A percentile compares a stretch with the other conserved stretches of the same genome.
Conservation (phyloP, 2,888 invertebrate species). For the Eurytoma adleriae region DNA sequence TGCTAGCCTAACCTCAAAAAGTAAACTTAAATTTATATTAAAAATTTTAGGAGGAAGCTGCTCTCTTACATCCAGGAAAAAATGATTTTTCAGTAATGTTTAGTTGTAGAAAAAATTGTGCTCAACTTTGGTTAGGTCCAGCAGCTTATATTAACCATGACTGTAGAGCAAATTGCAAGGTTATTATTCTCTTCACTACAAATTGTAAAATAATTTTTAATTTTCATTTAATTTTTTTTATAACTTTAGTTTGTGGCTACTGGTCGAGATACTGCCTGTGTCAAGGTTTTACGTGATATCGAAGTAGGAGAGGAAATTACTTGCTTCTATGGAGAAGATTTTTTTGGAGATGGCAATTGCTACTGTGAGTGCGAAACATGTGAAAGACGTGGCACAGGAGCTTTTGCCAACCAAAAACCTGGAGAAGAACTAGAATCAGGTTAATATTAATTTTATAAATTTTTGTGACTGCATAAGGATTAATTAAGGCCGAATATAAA, state of each 20-base stretch:
- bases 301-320: constrained; percentile 98
- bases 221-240: constrained; percentile 6
- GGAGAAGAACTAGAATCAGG: constrained; percentile 74
- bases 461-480: not conserved
- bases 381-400: constrained; percentile 94
- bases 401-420: constrained; percentile 85
- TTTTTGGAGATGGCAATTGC: constrained; percentile 98
- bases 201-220: not conserved
- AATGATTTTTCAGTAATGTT: constrained; percentile 99
- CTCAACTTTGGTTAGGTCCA: constrained; percentile 99
- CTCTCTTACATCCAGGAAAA: constrained; percentile 93
- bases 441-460: constrained; percentile 48
- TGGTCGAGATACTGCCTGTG: constrained; percentile 96
- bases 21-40: constrained; percentile 16
- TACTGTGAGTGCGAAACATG: constrained; percentile 99
- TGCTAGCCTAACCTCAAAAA: not conserved
- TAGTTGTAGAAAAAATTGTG: constrained; percentile 98
- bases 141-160: constrained; percentile 99
- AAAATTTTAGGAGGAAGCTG: constrained; percentile 86
- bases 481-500: too few relatives aligned
- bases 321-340: constrained; percentile 98
- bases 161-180: constrained; percentile 96
- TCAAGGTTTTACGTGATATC: constrained; percentile 96
- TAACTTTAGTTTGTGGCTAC: constrained; percentile 91
- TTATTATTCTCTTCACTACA: constrained; percentile 57